Evolutionary conservation across 35 echinoderm and acorn worm species (phyloP).

Genomic region (Stichopus chloronotus): DNA sequence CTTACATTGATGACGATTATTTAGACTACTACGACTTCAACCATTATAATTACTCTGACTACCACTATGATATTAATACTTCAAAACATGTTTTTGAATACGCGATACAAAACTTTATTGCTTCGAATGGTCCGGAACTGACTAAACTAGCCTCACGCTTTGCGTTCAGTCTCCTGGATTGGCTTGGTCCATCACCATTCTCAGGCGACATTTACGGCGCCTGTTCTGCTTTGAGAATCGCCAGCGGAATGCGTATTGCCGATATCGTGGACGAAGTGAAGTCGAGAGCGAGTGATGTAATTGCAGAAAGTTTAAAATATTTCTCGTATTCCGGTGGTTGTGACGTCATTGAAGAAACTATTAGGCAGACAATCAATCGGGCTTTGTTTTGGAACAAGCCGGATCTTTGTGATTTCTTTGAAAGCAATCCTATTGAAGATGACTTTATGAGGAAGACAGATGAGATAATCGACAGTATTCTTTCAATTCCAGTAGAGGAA

Average conservation of each 20-base stretch:
- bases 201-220: background rate
- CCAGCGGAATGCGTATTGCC: background rate
- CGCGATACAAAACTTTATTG: background rate
- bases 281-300: background rate
- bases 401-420: background rate
- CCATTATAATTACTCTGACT: too few species aligned
- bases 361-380: background rate
- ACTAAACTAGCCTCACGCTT: background rate
- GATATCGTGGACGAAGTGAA: background rate
- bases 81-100: background rate
- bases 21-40: too few species aligned
- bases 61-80: background rate
- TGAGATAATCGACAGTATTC: background rate
- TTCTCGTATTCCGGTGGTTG: background rate
- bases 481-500: background rate
- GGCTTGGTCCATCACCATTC: constrained; percentile 17
- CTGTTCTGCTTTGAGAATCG: constrained; percentile 1
- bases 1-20: too few species aligned
- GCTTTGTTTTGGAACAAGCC: background rate
- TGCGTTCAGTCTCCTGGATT: background rate
- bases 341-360: background rate
- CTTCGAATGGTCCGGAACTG: background rate
- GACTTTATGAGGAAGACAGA: background rate
- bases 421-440: background rate
- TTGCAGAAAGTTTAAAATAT: background rate